Conservation (phyloP, 2,113 vertebrate species). For the Melanocharis versteri region DNA sequence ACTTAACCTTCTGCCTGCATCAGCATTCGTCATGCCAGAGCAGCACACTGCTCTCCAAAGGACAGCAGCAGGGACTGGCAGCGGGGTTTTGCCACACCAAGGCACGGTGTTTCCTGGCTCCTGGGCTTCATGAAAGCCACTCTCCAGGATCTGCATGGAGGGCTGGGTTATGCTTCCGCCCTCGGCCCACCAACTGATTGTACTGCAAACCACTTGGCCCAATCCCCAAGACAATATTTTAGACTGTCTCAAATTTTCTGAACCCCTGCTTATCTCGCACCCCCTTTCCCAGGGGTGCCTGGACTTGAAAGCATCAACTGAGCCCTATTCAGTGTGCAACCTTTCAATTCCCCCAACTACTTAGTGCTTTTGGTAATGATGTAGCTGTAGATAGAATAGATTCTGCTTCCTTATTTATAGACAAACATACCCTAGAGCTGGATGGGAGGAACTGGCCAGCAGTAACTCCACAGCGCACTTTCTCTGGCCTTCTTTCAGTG, state of each 20-base stretch:
- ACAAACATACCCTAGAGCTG: background rate
- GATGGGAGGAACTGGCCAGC: background rate
- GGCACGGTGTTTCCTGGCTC: background rate
- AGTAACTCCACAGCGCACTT: background rate
- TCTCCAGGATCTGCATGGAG: background rate
- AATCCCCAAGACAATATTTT: background rate
- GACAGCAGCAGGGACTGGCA: background rate
- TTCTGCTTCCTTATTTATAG: background rate
- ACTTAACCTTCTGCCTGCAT: background rate
- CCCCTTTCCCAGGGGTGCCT: background rate
- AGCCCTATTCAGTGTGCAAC: background rate
- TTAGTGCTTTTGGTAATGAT: background rate
- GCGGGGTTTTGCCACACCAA: background rate
- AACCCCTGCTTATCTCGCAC: background rate
- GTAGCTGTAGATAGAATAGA: background rate
- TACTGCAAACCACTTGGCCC: background rate
- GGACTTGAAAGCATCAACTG: background rate
- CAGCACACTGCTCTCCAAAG: background rate
- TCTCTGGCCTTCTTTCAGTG: background rate
- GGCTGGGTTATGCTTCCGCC: background rate
- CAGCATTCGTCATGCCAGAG: background rate
- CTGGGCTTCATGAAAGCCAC: background rate
- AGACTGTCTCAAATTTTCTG: background rate
- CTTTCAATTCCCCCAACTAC: background rate
- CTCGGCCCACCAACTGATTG: fast-evolving